Percentiles rank a stretch among this genome's conserved stretches.
Evolutionary conservation across 2,797 vertebrate genomes (phyloP).

Genomic region (Sebastes oblongus): DNA sequence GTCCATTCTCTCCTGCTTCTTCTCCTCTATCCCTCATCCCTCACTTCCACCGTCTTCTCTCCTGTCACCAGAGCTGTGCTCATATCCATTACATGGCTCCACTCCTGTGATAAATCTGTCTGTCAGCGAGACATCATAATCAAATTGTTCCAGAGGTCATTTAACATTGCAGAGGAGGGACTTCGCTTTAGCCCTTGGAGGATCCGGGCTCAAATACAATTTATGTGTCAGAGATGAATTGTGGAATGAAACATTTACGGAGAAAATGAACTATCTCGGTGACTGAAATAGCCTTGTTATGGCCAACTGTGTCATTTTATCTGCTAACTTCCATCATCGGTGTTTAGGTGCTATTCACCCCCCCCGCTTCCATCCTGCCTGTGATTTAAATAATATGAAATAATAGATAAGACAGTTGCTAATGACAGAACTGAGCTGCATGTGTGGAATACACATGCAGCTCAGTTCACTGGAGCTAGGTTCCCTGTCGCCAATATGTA

Average conservation of each 20-base stretch:
- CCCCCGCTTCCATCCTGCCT: neutral
- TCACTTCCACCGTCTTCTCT: conserved; percentile 54
- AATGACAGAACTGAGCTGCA: neutral
- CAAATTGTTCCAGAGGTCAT: conserved; percentile 88
- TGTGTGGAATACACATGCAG: neutral
- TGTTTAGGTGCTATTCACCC: conserved; percentile 51
- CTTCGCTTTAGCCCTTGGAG: conserved; percentile 77
- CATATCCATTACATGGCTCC: conserved; percentile 81
- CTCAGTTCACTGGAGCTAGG: no score
- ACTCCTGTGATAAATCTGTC: conserved; percentile 82
- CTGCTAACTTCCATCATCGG: conserved; percentile 67
- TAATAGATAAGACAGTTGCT: conserved; percentile 40
- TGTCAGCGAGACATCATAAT: conserved; percentile 86
- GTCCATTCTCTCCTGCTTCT: conserved; percentile 51
- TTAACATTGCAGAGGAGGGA: conserved; percentile 84
- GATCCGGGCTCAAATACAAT: conserved; percentile 81
- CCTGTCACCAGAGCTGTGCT: conserved; percentile 68
- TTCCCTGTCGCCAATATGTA: neutral
- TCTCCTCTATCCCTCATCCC: conserved; percentile 43
- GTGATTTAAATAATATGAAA: conserved; percentile 52
- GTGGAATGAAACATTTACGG: conserved; percentile 80
- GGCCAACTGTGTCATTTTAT: conserved; percentile 77
- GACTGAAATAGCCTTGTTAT: conserved; percentile 77
- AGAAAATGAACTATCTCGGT: conserved; percentile 80
- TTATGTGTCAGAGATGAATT: conserved; percentile 85